Evolutionary conservation across 2,797 vertebrate species (phyloP).

Genomic region (Tapera naevia): DNA sequence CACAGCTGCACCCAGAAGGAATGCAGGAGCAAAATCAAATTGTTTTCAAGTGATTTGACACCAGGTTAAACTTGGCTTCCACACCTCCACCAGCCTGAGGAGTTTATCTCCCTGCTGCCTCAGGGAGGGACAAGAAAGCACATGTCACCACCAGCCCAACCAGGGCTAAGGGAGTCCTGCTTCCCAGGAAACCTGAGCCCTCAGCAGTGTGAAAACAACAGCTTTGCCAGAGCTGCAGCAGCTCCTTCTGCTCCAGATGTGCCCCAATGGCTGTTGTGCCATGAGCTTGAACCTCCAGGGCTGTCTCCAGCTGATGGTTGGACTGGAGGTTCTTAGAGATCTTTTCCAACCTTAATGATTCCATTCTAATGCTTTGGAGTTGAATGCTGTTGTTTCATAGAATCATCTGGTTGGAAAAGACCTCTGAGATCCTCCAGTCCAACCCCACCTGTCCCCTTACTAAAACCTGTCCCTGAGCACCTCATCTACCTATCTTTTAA

Average conservation of each 20-base stretch:
- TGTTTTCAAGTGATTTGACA: neutral
- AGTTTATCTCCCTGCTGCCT: neutral
- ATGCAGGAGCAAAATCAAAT: neutral
- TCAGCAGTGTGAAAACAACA: neutral
- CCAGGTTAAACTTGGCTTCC: neutral
- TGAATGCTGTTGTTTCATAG: neutral
- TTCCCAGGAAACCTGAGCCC: neutral
- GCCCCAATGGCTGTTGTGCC: rapidly evolving
- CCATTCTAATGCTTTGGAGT: neutral
- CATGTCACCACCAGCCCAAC: neutral
- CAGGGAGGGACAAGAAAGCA: neutral
- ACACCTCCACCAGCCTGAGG: neutral
- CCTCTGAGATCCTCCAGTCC: too few species aligned
- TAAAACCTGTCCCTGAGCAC: too few species aligned
- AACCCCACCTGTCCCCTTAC: too few species aligned
- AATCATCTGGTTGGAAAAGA: too few species aligned
- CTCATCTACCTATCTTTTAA: too few species aligned
- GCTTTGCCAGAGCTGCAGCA: neutral
- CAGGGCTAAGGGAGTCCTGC: neutral
- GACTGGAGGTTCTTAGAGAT: too few species aligned
- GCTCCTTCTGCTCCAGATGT: neutral
- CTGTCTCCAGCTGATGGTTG: neutral
- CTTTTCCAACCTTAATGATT: too few species aligned
- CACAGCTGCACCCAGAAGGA: rapidly evolving
- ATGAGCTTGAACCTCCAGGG: rapidly evolving